Evolutionary conservation across 2,113 vertebrate genomes (phyloP).

Genomic region (Plestiodon gilberti): DNA sequence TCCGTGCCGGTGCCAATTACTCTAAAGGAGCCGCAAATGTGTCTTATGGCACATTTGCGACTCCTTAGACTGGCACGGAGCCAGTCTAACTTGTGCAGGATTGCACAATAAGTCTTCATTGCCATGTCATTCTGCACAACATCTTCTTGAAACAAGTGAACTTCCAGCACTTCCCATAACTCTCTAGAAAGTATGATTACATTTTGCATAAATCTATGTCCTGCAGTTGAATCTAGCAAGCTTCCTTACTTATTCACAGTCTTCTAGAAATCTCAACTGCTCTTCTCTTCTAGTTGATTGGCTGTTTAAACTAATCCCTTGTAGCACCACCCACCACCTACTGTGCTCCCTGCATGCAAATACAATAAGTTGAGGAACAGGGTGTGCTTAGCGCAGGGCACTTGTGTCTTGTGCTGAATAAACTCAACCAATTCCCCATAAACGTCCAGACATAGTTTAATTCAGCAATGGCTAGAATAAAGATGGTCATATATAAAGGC

Average conservation of each 20-base stretch:
- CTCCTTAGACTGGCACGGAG: too few species aligned
- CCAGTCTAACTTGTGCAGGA: too few species aligned
- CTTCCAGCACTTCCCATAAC: neutral
- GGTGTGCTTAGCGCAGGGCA: neutral
- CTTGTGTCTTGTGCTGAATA: neutral
- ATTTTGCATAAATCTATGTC: too few species aligned
- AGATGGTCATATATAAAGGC: neutral
- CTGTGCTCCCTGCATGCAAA: neutral
- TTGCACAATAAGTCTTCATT: conserved; percentile 33
- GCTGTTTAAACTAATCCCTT: neutral
- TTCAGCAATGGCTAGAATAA: neutral
- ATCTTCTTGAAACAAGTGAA: neutral
- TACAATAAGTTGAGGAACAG: neutral
- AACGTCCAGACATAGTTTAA: neutral
- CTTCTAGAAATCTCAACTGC: too few species aligned
- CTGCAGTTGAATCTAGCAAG: neutral
- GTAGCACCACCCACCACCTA: neutral
- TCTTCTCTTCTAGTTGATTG: too few species aligned
- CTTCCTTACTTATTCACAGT: too few species aligned
- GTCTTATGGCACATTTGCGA: too few species aligned
- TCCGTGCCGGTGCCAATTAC: too few species aligned
- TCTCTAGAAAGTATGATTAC: too few species aligned
- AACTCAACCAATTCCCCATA: neutral
- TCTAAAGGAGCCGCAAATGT: too few species aligned
- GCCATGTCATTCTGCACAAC: neutral